Evolutionary conservation across 2,797 vertebrate species (phyloP), one percentile per base, ranked within the genome.

Genomic region (Syngnathus rostellatus): DNA sequence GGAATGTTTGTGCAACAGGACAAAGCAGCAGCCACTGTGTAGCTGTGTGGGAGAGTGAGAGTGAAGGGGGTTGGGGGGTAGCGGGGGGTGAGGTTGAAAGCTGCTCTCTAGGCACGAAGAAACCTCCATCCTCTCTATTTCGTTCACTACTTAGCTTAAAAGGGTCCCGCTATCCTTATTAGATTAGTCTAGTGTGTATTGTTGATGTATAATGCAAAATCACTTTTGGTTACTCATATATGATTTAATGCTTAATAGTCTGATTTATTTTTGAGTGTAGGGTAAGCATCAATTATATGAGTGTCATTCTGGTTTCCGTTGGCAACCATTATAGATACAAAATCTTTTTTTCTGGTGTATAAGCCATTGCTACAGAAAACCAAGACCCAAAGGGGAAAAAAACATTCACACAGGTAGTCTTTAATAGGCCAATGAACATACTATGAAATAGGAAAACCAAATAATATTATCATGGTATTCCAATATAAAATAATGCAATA

Each of bases 1-100:
- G 86, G 87, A 89, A 88, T 89, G 86, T 88, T 89, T 89, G 85
- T 82, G 84, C 81, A 87, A 85, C 83, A 72, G 76, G 75, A 88
- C 86, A 89, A 87, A 85, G 78, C 80, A 68, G 72, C 69, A 75
- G 76, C 75, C 81, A 77, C 83, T 82, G 71, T 80, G 85, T 75
- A 77, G 78, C 72, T 85, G 85, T 82, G 84, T 77, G 86, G 68
- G 81, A 80, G 84, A 81, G 81, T 41, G 77, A 83, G 72, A 80
- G 74, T 78, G 69, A 54, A 4, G 63, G 68, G 66, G 67, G 66
- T 2, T 0, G 40, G 17, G 6, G 7, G 16, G 8, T 25, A 8
- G 21, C n/a, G 10, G 50, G 23, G 19, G n/a, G 16, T 6, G 60
- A 19, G 67, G 31, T 21, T 67, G 37, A 64, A 60, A 69, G 17